These are phyloP conservation scores for Choristoneura fumiferana DNA, from an alignment of 1,140 invertebrate species.

Conservation along the genomic window DNA sequence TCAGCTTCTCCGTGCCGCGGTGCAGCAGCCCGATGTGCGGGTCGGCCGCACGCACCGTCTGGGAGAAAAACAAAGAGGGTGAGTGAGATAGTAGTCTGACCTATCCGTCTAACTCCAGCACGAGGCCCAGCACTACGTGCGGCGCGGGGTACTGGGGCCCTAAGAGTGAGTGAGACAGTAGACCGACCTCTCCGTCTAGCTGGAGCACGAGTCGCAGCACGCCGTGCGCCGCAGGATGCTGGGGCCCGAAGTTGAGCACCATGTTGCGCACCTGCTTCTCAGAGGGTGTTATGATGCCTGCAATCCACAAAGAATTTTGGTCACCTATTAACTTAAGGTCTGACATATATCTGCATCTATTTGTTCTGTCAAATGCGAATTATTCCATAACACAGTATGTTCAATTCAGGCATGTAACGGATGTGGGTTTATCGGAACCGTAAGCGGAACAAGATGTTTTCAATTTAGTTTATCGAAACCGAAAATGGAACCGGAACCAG, in stretches of 20 bases:
- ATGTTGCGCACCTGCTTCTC: conserved; percentile 91
- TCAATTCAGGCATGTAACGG: too few relatives aligned
- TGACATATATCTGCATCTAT: too few relatives aligned
- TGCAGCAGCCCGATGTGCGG: conserved; percentile 99
- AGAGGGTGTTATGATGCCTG: conserved; percentile 70
- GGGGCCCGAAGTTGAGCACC: conserved; percentile 97
- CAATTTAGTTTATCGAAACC: too few relatives aligned
- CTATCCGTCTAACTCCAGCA: too few relatives aligned
- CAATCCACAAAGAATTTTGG: conserved; percentile 5
- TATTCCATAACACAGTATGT: too few relatives aligned
- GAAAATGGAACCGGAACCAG: too few relatives aligned
- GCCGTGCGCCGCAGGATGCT: conserved; percentile 99
- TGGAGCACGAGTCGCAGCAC: conserved; percentile 96
- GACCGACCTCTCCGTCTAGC: conserved; percentile 93
- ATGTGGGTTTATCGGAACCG: too few relatives aligned
- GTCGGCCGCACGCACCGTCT: conserved; percentile 92
- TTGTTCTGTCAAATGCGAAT: too few relatives aligned
- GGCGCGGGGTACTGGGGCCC: too few relatives aligned
- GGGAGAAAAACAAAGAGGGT: conserved; percentile 33
- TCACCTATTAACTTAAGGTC: too few relatives aligned
- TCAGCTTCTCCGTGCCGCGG: conserved; percentile 97
- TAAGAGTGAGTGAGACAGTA: not conserved
- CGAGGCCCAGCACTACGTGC: too few relatives aligned
- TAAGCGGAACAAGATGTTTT: too few relatives aligned
- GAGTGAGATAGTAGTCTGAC: not conserved